Evolutionary conservation across 2,113 vertebrate genomes (phyloP), one percentile per base, ranked within the genome.

Genomic region (Hemiscyllium ocellatum): DNA sequence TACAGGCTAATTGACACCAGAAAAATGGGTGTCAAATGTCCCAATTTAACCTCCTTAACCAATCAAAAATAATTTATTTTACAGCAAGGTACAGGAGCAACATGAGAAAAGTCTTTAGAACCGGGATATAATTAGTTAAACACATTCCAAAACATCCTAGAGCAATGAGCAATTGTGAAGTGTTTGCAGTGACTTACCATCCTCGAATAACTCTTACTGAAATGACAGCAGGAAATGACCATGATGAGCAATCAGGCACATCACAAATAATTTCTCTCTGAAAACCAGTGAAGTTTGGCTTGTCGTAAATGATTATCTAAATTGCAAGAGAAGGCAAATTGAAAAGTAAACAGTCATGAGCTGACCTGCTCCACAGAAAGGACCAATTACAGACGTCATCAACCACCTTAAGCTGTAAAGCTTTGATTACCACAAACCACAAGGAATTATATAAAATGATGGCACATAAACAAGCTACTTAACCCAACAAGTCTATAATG

Each of bases 141-240:
- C 26, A 37, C 20, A 19, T 33, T 26, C 66, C 3, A 90, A 87
- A 33, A 61, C 1, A 3, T 61, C 15, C 1, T 33, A 19, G 61
- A 15, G 5, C n/a, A 68, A 19, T 20, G 20, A 6, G 33, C n/a
- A 93, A 42, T 93, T 93, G 89, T 37, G 29, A 37, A 66, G 33
- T 93, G 89, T 37, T 33, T 66, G 61, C 10, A 20, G 0, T 4
- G 5, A 96, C 98, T 98, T 97, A 99, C 99, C 99, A 98, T 96
- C 99, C 99, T 96, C 99, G 97, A 89, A 99, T 93, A 89, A 99
- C 98, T 68, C 97, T 97, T 86, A 99, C 96, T 96, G 98, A 99
- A 96, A 99, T 98, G 65, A 97, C 98, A 90, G 97, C 97, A 0
- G 98, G 97, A 5, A 97, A 97, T n/a, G 98, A 97, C 99, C 98